Evolutionary conservation across 2,113 vertebrate genomes (phyloP), one percentile per base, ranked within the genome.

Genomic region (Onychorhynchus coronatus): DNA sequence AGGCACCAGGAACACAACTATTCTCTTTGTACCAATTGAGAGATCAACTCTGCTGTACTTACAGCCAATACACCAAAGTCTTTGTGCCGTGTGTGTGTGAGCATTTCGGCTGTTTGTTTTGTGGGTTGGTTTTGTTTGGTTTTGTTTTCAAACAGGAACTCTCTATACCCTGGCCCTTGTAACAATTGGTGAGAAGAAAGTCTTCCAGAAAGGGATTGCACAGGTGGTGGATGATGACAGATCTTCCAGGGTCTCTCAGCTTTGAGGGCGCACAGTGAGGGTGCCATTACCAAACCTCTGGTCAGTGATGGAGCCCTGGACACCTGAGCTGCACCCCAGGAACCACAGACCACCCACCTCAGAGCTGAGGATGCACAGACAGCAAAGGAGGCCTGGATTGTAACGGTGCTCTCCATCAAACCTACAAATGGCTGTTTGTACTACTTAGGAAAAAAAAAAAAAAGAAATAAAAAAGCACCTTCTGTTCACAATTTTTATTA

Each of bases 41-140:
- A 33, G 8, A 79, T 17, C 22, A 88, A 1, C 63, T 42, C 12
- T 33, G 37, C 30, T 71, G 58, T 65, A 47, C 13, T 55, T 52
- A 72, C 52, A 85, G 53, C 24, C 20, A 63, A 20, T 3, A 20
- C 9, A 39, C 28, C 33, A 14, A 46, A 55, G 31, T 9, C 22
- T 52, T 28, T 65, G 49, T 20, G 77, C 52, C 0, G 0, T 2
- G 1, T 1, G 3, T 15, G 7, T 1, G 1, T 3, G 9, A 1
- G 6, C 25, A 0, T 2, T 62, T 62, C 41, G 50, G 9, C n/a
- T 52, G 33, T 12, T 44, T 49, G 15, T 3, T 37, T 37, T 8
- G 22, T 24, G 59, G 46, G 28, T 5, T 75, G 71, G 11, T 18
- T 66, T 44, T 46, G 17, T 66, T 66, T 47, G 13, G 3, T 11